Base-by-base conservation (phyloP, 2,113 vertebrate species). In the Toxostoma redivivum region DNA sequence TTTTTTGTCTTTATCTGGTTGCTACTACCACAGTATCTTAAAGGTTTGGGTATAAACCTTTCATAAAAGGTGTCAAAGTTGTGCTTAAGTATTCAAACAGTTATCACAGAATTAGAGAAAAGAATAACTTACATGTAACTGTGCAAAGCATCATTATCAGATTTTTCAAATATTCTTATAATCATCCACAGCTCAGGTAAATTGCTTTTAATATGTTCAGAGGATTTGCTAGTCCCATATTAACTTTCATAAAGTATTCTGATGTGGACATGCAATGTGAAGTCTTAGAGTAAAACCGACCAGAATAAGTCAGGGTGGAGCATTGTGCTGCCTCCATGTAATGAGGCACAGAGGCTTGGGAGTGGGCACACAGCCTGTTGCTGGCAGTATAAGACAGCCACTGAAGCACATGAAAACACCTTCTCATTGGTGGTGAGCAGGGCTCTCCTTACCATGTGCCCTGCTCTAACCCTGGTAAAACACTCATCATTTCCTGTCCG, bases 401-500 rank as follows among this genome's bases (percentile, higher is more conserved):
- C 62, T 25, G 35, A 19, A 44, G 19, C 3, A 7, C 1, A 0
- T 10, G 25, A 14, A 35, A 9, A 17, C 48, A 27, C 16, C 45
- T 9, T 11, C 31, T 47, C 40, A 31, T 1, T 85, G 71, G 25
- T 15, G 30, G 37, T 12, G 12, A 45, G 8, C 4, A 4, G 56
- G 31, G 30, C 21, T 67, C 33, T 35, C 22, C 74, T 40, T 12
- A 5, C 12, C 25, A 1, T 11, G 17, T 1, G 2, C 23, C 30
- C 12, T 79, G 5, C 50, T 58, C 11, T 5, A 35, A 47, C 45
- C 25, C 10, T 53, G 40, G 31, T 21, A 14, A 22, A 54, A 5
- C 15, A 2, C 9, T 70, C 13, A 1, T 5, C 2, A 4, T 16
- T 89, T 44, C 47, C 22, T 4, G 0, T 30, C 7, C 0, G 0